phyloP scores from a whole-genome alignment of 2,797 vertebrate genomes.

The Nyctalus aviator region DNA sequence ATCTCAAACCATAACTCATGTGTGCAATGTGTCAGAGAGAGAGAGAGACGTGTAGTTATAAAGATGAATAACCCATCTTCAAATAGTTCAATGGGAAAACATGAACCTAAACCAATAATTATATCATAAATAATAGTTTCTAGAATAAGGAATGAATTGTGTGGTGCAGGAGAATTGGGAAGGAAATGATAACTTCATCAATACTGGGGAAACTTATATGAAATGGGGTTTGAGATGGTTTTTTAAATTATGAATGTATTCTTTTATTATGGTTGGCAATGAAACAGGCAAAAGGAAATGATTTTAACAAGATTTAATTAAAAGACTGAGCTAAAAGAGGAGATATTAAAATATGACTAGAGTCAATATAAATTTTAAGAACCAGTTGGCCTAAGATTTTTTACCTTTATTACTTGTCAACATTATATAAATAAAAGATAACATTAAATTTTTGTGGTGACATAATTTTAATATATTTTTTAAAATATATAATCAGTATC shows the following conservation, averaged over 20 bases:
- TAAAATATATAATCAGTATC: background rate
- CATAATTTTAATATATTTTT: background rate
- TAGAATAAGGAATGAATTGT: background rate
- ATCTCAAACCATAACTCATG: background rate
- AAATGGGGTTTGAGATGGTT: background rate
- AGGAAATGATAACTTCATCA: background rate
- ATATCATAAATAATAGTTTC: background rate
- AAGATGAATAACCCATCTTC: background rate
- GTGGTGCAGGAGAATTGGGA: background rate
- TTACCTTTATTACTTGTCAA: background rate
- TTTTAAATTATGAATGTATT: background rate
- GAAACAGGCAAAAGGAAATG: conserved; percentile 33
- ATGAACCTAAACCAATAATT: background rate
- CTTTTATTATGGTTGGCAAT: background rate
- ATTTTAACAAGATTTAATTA: conserved; percentile 6
- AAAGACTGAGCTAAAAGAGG: background rate
- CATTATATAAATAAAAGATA: background rate
- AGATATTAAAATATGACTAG: background rate
- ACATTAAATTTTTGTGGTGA: background rate
- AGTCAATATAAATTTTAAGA: background rate
- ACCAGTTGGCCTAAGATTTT: background rate
- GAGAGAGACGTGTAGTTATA: background rate
- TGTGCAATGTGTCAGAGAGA: background rate
- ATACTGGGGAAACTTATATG: background rate
- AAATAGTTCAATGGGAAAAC: background rate